Percentiles rank a stretch among this genome's conserved stretches.
phyloP scores from a whole-genome alignment of 2,888 invertebrate species.

The Epinotia nisella region DNA sequence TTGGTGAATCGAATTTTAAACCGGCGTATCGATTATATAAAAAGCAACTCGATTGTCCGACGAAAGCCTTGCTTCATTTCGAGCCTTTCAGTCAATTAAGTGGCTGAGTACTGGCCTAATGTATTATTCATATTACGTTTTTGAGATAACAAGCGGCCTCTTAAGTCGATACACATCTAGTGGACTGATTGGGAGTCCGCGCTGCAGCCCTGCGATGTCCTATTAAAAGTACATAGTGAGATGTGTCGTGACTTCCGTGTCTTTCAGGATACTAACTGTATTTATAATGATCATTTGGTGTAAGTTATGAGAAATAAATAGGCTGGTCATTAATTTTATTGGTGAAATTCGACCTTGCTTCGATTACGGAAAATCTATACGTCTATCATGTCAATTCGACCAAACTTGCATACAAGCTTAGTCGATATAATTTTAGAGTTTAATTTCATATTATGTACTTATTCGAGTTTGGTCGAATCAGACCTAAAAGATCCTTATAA shows the following conservation, averaged over 20 bases:
- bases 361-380: background rate
- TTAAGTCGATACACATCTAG: constrained; percentile 83
- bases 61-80: constrained; percentile 73
- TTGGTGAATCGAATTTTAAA: constrained; percentile 55
- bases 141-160: constrained; percentile 83
- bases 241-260: constrained; percentile 42
- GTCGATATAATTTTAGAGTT: background rate
- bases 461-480: background rate
- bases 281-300: constrained; percentile 1
- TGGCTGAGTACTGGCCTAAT: constrained; percentile 77
- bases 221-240: constrained; percentile 67
- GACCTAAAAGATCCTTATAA: background rate
- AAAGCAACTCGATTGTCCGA: constrained; percentile 54
- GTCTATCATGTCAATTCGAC: background rate
- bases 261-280: constrained; percentile 2
- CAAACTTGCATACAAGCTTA: background rate
- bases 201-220: constrained; percentile 59
- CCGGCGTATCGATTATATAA: constrained; percentile 60
- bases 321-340: background rate
- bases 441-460: background rate
- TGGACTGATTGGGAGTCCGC: constrained; percentile 73
- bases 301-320: background rate
- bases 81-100: constrained; percentile 83
- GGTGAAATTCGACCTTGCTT: background rate
- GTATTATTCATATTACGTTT: constrained; percentile 84